Percentiles rank a stretch among this genome's conserved stretches.
phyloP scores from a whole-genome alignment of 2,113 vertebrate species.

The Pachycephala philippinensis region DNA sequence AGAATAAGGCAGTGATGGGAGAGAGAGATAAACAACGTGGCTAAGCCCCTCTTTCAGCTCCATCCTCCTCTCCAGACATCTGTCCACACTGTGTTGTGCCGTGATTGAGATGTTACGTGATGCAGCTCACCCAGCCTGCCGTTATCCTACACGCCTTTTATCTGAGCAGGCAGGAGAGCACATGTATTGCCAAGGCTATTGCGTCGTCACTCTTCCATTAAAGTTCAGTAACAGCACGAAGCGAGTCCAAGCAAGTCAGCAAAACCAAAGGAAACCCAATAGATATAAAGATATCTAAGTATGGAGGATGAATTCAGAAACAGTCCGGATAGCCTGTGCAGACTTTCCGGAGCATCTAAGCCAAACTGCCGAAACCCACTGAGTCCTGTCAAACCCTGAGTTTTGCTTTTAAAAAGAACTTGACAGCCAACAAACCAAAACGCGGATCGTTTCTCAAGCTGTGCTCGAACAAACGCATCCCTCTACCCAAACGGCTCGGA shows the following conservation, averaged over 20 bases:
- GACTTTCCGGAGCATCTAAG: neutral
- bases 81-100: neutral
- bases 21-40: neutral
- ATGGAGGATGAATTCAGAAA: neutral
- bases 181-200: neutral
- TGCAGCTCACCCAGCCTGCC: neutral
- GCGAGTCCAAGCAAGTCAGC: neutral
- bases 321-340: neutral
- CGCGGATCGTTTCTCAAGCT: neutral
- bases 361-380: neutral
- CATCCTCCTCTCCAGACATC: neutral
- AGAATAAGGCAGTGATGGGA: neutral
- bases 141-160: neutral
- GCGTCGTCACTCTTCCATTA: neutral
- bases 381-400: neutral
- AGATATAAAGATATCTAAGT: neutral
- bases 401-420: neutral
- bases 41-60: neutral
- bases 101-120: neutral
- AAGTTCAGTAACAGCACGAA: neutral
- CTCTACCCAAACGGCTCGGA: neutral
- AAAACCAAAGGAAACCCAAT: neutral
- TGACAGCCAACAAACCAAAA: neutral
- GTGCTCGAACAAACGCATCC: fast-evolving
- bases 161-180: neutral